These are phyloP conservation scores for Erpornis zantholeuca DNA, from an alignment of 2,113 vertebrate genomes.

Conservation along the genomic window DNA sequence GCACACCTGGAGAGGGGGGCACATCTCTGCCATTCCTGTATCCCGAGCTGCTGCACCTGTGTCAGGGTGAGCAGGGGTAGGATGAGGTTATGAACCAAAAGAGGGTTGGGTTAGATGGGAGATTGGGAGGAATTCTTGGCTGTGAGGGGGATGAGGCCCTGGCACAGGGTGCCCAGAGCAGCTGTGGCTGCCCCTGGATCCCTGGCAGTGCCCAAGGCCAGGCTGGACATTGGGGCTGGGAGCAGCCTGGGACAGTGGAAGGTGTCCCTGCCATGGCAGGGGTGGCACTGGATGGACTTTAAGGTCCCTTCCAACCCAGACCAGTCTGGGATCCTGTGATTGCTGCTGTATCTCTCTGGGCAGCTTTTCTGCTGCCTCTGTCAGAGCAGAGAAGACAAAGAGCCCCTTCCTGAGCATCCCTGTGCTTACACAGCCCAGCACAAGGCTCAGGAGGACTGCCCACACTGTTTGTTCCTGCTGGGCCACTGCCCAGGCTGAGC, in stretches of 20 bases:
- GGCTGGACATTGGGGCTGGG: rapidly evolving
- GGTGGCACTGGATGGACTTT: not conserved
- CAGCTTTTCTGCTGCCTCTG: not conserved
- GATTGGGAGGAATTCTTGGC: not conserved
- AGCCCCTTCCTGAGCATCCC: not conserved
- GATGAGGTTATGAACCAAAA: not conserved
- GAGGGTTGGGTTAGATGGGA: not conserved
- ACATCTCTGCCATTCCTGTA: rapidly evolving
- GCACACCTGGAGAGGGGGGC: not conserved
- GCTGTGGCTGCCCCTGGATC: not conserved
- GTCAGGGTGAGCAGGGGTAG: not conserved
- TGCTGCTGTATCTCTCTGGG: not conserved
- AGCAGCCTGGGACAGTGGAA: rapidly evolving
- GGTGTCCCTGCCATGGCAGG: not conserved
- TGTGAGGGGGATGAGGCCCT: rapidly evolving
- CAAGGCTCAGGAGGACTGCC: not conserved
- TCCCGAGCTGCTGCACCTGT: not conserved
- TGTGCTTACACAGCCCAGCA: not conserved
- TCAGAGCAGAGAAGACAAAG: not conserved
- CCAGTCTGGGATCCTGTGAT: not conserved
- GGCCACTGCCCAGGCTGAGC: not conserved
- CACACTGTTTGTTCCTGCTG: not conserved
- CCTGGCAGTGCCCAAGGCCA: not conserved
- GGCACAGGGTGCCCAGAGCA: not conserved
- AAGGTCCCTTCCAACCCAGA: not conserved